Evolutionary conservation across 2,888 invertebrate genomes (phyloP).

Genomic region (Bellardia pandia): DNA sequence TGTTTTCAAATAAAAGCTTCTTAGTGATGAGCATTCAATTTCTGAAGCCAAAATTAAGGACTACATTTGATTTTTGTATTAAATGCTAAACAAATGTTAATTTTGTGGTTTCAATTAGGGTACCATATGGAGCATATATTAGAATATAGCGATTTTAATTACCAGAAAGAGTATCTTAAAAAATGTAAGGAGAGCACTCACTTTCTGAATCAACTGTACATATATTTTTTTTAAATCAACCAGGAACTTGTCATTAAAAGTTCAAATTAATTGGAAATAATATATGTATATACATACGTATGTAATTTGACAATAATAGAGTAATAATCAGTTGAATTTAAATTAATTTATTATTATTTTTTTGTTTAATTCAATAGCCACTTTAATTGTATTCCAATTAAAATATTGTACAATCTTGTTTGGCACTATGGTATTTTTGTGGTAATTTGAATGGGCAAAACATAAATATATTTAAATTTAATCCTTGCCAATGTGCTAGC

Average conservation of each 20-base stretch:
- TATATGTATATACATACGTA: slow-evolving; percentile 13
- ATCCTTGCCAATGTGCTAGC: not conserved
- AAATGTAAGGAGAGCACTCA: no score
- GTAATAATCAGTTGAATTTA: slow-evolving; percentile 26
- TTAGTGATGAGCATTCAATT: no score
- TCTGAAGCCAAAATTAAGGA: no score
- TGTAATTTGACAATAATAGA: slow-evolving; percentile 52
- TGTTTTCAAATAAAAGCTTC: no score
- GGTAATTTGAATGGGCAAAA: slow-evolving; percentile 4
- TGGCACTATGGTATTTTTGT: not conserved
- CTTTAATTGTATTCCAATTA: slow-evolving; percentile 20
- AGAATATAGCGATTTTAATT: no score
- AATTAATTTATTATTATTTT: slow-evolving; percentile 31
- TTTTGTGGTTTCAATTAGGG: no score
- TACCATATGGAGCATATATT: no score
- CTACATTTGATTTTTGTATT: no score
- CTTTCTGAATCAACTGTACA: no score
- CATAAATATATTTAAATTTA: not conserved
- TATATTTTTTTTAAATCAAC: slow-evolving; percentile 1
- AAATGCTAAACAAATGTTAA: no score
- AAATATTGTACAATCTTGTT: slow-evolving; percentile 5
- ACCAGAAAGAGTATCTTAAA: no score
- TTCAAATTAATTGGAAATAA: slow-evolving; percentile 49
- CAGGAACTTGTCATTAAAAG: slow-evolving; percentile 62
- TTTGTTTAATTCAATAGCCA: not conserved